phyloP scores from a whole-genome alignment of 2,888 invertebrate genomes.

The Rhodophaea formosa region DNA sequence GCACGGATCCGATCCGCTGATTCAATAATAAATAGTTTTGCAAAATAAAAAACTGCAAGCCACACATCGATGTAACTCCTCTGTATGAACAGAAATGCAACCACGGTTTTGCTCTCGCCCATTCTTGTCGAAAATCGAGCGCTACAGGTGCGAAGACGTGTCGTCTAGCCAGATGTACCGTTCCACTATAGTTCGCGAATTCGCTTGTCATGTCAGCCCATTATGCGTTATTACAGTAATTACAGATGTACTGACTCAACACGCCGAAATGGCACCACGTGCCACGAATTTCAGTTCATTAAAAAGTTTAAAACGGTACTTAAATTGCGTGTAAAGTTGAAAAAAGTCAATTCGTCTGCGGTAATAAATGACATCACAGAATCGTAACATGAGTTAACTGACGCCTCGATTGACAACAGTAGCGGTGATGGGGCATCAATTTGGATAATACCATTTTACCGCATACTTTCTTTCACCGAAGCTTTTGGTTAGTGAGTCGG shows the following conservation, averaged over 20 bases:
- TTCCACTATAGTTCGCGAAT: slow-evolving; percentile 25
- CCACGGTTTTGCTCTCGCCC: slow-evolving; percentile 42
- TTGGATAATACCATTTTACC: neutral
- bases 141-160: slow-evolving; percentile 7
- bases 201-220: slow-evolving; percentile 32
- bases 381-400: slow-evolving; percentile 38
- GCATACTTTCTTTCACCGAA: neutral
- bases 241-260: slow-evolving; percentile 24
- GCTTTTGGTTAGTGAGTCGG: neutral
- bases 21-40: too few relatives aligned
- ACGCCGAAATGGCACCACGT: slow-evolving; percentile 37
- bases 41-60: too few relatives aligned
- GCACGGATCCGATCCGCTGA: too few relatives aligned
- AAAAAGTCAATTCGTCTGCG: slow-evolving; percentile 39
- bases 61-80: neutral
- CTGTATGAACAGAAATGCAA: neutral
- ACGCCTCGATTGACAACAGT: slow-evolving; percentile 31
- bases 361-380: slow-evolving; percentile 41
- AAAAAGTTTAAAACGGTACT: slow-evolving; percentile 45
- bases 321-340: slow-evolving; percentile 30
- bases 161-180: slow-evolving; percentile 24
- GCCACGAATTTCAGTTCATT: slow-evolving; percentile 36
- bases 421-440: slow-evolving; percentile 19
- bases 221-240: slow-evolving; percentile 39
- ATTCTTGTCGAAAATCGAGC: neutral